Base-by-base conservation (phyloP, 2,113 vertebrate species). In the Ophthalmolycus amberensis region DNA sequence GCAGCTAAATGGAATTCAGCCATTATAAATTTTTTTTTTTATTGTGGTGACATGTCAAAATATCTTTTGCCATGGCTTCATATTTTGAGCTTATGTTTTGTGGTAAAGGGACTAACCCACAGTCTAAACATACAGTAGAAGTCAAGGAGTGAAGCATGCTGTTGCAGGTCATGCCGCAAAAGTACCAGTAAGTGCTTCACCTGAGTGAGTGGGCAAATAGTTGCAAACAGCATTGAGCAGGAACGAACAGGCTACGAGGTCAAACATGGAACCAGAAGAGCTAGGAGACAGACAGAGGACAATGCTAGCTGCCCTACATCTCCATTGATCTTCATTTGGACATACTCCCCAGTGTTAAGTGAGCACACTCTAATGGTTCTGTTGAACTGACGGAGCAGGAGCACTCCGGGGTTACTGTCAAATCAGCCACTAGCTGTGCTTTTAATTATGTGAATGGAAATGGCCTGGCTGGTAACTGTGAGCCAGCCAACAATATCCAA, bases 271-370 rank as follows among this genome's bases (percentile, higher is more conserved):
- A 16, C 34, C 34, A 12, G n/a, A 38, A 66, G 5, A 75, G 46
- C 3, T 16, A 44, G 34, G 42, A 42, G 14, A 44, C 59, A 27
- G 42, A 22, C n/a, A 7, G 22, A 11, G 12, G 14, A 48, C 70
- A 6, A 73, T 16, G 37, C n/a, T 32, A 20, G 68, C 44, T 38
- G 40, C 22, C 50, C 65, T 50, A 66, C 71, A 62, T 67, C 70
- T 67, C 18, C 18, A 29, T 16, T 56, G 64, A 84, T 40, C 66
- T 65, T 75, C 77, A 60, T 59, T n/a, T 56, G 67, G 11, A 12
- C 71, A 42, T 20, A 48, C 2, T 50, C 66, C 66, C 68, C 69
- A 27, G n/a, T 27, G 44, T 20, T 27, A 16, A 58, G 27, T 2
- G 40, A 50, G 54, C n/a, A 5, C 54, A 58, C 46, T 15, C 54